A percentile compares a stretch with the other conserved stretches of the same genome.
phyloP scores from a whole-genome alignment of 1,140 invertebrate genomes.

The Chironomus tepperi region DNA sequence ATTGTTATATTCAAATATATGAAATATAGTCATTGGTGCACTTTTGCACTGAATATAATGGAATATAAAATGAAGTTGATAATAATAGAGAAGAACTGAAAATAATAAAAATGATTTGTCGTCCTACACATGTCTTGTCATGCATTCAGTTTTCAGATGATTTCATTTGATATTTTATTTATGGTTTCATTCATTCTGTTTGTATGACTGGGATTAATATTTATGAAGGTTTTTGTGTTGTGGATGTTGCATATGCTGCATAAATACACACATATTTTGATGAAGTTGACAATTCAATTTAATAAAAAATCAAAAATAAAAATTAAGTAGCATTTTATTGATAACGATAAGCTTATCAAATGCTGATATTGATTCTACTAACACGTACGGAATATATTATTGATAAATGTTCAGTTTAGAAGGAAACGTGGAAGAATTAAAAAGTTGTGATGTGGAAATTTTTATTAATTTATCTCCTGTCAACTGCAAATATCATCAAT shows the following conservation, averaged over 20 bases:
- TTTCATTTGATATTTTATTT: conserved; percentile 3
- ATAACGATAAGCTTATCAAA: conserved; percentile 1
- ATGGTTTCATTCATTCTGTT: neutral
- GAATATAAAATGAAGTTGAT: neutral
- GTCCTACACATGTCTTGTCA: conserved; percentile 12
- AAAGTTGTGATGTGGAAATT: conserved; percentile 1
- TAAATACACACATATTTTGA: neutral
- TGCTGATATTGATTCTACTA: neutral
- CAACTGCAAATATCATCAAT: neutral
- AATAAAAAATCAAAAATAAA: neutral
- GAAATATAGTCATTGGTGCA: neutral
- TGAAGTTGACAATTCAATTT: neutral
- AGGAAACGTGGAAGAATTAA: neutral
- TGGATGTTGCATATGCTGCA: neutral
- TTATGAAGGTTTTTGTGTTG: neutral
- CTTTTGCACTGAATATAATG: neutral
- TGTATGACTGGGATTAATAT: neutral
- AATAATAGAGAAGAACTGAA: neutral
- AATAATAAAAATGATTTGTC: conserved; percentile 20
- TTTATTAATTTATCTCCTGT: neutral
- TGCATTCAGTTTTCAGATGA: neutral
- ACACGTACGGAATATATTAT: neutral
- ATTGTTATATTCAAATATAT: conserved; percentile 7
- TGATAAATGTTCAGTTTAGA: neutral
- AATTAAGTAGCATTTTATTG: neutral